phyloP scores from a whole-genome alignment of 2,797 vertebrate species.

The Paguma larvata region DNA sequence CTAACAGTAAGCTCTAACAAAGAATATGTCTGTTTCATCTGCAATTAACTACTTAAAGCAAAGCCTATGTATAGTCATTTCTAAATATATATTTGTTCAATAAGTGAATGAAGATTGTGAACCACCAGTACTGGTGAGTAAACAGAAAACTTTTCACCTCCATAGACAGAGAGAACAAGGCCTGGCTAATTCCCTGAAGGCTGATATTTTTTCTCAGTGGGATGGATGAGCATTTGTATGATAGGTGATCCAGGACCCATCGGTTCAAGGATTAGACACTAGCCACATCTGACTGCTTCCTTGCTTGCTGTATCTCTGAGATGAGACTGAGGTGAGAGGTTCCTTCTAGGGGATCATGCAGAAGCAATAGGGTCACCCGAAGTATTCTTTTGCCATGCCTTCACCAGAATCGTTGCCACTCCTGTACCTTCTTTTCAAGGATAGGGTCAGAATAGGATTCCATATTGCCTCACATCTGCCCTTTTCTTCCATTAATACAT shows the following conservation, averaged over 20 bases:
- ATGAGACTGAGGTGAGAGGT: background rate
- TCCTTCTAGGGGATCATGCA: background rate
- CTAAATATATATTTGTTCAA: background rate
- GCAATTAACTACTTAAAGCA: background rate
- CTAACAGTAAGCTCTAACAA: background rate
- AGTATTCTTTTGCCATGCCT: background rate
- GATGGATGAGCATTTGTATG: background rate
- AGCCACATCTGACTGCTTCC: background rate
- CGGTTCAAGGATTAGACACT: background rate
- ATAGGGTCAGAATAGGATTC: background rate
- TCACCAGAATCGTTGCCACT: background rate
- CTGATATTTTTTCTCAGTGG: background rate
- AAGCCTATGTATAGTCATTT: background rate
- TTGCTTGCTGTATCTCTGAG: accelerated
- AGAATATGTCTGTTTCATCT: background rate
- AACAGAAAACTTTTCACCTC: background rate
- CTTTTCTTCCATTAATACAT: background rate
- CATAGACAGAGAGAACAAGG: background rate
- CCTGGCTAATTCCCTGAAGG: background rate
- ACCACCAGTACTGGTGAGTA: background rate
- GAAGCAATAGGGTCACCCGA: too few relatives aligned
- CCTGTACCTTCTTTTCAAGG: background rate
- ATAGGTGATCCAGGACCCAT: background rate
- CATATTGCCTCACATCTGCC: background rate
- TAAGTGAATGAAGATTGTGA: background rate